phyloP scores from a whole-genome alignment of 1,140 invertebrate species.

The Eueides isabella region DNA sequence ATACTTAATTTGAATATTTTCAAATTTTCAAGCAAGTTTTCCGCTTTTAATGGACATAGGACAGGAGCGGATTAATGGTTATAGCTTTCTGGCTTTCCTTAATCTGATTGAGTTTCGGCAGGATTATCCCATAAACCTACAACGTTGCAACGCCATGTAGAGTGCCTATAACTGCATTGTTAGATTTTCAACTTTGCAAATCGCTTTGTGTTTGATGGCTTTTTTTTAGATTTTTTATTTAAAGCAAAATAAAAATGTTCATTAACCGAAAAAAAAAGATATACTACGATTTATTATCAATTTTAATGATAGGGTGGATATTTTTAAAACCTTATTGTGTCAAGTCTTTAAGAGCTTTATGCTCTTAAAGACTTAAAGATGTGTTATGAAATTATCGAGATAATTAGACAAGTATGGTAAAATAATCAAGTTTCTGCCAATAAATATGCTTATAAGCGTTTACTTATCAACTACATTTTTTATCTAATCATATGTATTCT shows the following conservation, averaged over 20 bases:
- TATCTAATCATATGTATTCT: no score
- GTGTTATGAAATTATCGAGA: no score
- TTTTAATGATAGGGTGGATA: no score
- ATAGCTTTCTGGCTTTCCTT: slow-evolving; percentile 20
- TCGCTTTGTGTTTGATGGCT: not conserved
- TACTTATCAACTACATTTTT: no score
- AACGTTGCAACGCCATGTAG: slow-evolving; percentile 1
- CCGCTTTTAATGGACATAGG: not conserved
- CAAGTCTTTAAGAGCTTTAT: no score
- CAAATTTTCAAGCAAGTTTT: not conserved
- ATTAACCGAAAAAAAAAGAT: no score
- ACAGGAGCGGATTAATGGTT: not conserved
- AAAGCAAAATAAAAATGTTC: not conserved
- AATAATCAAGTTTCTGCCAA: no score
- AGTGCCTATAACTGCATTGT: not conserved
- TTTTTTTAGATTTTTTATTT: not conserved
- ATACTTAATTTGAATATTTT: no score
- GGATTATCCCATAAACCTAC: slow-evolving; percentile 30
- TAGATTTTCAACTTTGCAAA: not conserved
- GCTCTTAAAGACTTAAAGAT: no score
- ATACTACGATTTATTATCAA: no score
- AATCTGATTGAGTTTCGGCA: slow-evolving; percentile 33
- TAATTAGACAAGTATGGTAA: no score
- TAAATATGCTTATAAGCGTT: no score
- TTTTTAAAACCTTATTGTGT: not conserved